A percentile compares a stretch with the other conserved stretches of the same genome.
These are phyloP conservation scores for Thereva unica DNA, from an alignment of 2,888 invertebrate species.

Conservation along the genomic window DNA sequence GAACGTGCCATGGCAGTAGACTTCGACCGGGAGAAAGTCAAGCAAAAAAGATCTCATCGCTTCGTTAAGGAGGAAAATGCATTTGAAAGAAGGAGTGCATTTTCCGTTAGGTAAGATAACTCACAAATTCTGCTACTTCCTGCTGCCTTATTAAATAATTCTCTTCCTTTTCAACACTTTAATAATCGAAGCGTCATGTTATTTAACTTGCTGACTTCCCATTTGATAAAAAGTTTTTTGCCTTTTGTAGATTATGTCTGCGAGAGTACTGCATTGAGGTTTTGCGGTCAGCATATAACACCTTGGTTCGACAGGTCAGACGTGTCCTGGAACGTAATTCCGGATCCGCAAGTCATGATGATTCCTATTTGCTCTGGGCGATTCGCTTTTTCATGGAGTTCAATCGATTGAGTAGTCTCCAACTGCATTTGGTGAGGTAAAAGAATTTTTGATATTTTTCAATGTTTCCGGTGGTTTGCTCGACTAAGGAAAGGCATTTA, in stretches of 20 bases:
- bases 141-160: slow-evolving; percentile 9
- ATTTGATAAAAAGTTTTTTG: slow-evolving; percentile 42
- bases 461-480: slow-evolving; percentile 26
- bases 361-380: slow-evolving; percentile 93
- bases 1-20: slow-evolving; percentile 76
- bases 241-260: slow-evolving; percentile 78
- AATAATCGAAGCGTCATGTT: slow-evolving; percentile 12
- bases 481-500: slow-evolving; percentile 40
- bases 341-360: slow-evolving; percentile 79
- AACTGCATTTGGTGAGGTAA: slow-evolving; percentile 87
- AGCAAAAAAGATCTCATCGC: slow-evolving; percentile 76
- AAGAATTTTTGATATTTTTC: slow-evolving; percentile 40
- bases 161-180: slow-evolving; percentile 1
- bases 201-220: background rate
- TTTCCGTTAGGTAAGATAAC: slow-evolving; percentile 70
- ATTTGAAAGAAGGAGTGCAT: slow-evolving; percentile 79
- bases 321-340: slow-evolving; percentile 71
- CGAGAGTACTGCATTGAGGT: slow-evolving; percentile 95
- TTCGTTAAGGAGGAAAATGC: slow-evolving; percentile 67
- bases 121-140: background rate
- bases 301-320: slow-evolving; percentile 85
- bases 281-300: slow-evolving; percentile 89
- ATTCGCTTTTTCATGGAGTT: slow-evolving; percentile 97
- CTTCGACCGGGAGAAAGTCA: slow-evolving; percentile 76
- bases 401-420: slow-evolving; percentile 84